Conservation (phyloP, 2,113 vertebrate genomes). For the Uria lomvia region DNA sequence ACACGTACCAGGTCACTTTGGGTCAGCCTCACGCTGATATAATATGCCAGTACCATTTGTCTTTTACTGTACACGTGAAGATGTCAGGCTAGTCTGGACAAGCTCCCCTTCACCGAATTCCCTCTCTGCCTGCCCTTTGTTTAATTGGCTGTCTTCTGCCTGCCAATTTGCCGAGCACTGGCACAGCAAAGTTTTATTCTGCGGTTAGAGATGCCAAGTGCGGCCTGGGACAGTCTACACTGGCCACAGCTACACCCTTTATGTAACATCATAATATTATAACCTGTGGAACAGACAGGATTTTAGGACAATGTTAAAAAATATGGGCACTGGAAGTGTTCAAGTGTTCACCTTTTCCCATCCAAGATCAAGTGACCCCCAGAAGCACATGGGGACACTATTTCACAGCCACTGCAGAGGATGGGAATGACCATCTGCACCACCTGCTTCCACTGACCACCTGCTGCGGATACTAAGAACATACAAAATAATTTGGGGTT, state of each 20-base stretch:
- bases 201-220: neutral
- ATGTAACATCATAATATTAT: neutral
- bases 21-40: neutral
- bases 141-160: neutral
- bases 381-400: neutral
- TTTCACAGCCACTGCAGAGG: neutral
- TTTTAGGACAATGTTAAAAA: neutral
- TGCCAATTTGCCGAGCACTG: neutral
- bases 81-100: neutral
- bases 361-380: neutral
- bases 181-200: neutral
- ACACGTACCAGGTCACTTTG: neutral
- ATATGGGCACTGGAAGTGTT: neutral
- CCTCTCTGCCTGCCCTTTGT: neutral
- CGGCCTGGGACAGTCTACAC: neutral
- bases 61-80: neutral
- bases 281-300: neutral
- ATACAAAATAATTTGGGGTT: neutral
- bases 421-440: neutral
- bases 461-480: neutral
- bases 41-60: neutral
- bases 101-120: neutral
- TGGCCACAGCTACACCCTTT: neutral
- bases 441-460: neutral
- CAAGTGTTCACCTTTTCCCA: neutral